Evolutionary conservation across 2,113 vertebrate species (phyloP).

Genomic region (Gasterosteus nipponicus): DNA sequence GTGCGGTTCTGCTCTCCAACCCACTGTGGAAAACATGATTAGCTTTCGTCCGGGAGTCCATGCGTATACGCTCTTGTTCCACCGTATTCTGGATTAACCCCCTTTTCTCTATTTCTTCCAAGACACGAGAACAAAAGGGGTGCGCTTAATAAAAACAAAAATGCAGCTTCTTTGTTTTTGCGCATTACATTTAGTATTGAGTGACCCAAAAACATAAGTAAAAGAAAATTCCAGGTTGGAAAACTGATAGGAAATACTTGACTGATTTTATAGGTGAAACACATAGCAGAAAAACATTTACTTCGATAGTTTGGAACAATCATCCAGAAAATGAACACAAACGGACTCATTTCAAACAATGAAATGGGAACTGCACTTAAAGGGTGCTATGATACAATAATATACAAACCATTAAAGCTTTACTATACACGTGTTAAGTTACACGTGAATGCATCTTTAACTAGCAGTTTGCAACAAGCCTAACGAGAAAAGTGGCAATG

Average conservation of each 20-base stretch:
- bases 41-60: slow-evolving; percentile 74
- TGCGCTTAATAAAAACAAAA: slow-evolving; percentile 19
- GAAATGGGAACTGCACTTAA: background rate
- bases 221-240: background rate
- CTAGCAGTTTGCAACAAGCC: background rate
- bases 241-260: background rate
- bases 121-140: slow-evolving; percentile 56
- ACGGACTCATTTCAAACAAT: slow-evolving; percentile 7
- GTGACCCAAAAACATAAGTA: background rate
- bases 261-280: background rate
- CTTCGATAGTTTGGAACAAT: slow-evolving; percentile 10
- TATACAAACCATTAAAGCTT: slow-evolving; percentile 14
- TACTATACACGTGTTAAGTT: background rate
- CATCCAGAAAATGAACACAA: background rate
- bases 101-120: slow-evolving; percentile 46
- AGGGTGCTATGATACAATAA: slow-evolving; percentile 7
- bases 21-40: slow-evolving; percentile 80
- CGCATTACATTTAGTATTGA: background rate
- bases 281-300: background rate
- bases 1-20: slow-evolving; percentile 65
- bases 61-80: slow-evolving; percentile 63
- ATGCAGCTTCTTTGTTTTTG: slow-evolving; percentile 41
- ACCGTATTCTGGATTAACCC: slow-evolving; percentile 65
- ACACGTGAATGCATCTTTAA: background rate
- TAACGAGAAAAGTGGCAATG: slow-evolving; percentile 32